Conservation (phyloP, 2,888 invertebrate genomes). For the Phengaris alcon region DNA sequence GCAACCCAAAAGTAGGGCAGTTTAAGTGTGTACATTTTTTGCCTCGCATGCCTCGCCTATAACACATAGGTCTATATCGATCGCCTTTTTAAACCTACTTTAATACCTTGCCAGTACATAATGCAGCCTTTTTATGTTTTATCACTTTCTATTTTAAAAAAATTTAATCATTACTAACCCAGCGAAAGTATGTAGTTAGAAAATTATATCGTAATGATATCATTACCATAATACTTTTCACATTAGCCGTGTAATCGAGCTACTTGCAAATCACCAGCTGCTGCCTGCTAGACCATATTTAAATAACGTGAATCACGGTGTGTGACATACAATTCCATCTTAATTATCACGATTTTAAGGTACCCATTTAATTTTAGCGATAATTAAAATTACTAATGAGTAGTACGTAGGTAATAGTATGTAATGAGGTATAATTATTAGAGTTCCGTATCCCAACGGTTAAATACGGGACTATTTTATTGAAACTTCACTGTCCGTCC, state of each 20-base stretch:
- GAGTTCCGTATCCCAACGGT: no score
- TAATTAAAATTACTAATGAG: background rate
- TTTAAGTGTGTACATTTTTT: no score
- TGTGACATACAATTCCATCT: background rate
- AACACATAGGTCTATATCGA: no score
- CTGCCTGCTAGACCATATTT: background rate
- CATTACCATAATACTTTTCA: slow-evolving; percentile 26
- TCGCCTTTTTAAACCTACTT: no score
- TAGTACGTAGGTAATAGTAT: background rate
- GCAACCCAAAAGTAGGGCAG: no score
- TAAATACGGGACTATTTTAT: no score
- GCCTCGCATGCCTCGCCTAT: no score
- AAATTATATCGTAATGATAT: slow-evolving; percentile 23
- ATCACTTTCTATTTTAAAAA: slow-evolving; percentile 34
- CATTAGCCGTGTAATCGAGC: slow-evolving; percentile 17
- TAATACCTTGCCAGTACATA: background rate
- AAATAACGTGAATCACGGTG: slow-evolving; percentile 5
- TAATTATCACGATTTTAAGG: slow-evolving; percentile 3
- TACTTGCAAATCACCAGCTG: slow-evolving; percentile 18
- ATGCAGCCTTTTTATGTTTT: background rate
- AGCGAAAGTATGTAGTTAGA: slow-evolving; percentile 24
- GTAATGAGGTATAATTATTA: background rate
- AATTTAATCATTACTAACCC: background rate
- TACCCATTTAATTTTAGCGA: background rate
- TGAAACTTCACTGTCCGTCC: no score